A percentile compares a stretch with the other conserved stretches of the same genome.
phyloP scores from a whole-genome alignment of 2,888 invertebrate species.

The Dynastes maya region DNA sequence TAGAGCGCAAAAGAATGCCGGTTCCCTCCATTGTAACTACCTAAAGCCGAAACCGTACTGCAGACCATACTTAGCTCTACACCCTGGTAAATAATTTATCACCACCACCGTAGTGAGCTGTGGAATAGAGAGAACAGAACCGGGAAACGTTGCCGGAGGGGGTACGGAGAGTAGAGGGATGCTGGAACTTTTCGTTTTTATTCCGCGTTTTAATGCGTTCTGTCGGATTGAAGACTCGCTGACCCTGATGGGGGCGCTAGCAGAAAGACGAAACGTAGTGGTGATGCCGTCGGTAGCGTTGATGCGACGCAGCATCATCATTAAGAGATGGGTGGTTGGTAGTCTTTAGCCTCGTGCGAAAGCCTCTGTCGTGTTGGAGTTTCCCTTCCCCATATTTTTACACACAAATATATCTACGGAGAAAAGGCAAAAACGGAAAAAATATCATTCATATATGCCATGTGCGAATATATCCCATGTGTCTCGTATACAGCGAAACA shows the following conservation, averaged over 20 bases:
- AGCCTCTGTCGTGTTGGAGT: conserved; percentile 15
- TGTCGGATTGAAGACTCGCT: conserved; percentile 56
- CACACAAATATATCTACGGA: conserved; percentile 54
- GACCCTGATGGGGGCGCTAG: conserved; percentile 33
- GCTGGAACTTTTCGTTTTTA: conserved; percentile 52
- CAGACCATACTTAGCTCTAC: conserved; percentile 60
- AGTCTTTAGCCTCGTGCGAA: conserved; percentile 59
- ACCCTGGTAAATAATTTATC: conserved; percentile 59
- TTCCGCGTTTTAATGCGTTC: conserved; percentile 57
- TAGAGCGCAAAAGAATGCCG: conserved; percentile 54
- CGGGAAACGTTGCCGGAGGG: conserved; percentile 12
- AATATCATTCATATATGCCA: conserved; percentile 64
- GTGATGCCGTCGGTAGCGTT: conserved; percentile 7
- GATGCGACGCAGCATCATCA: conserved; percentile 58
- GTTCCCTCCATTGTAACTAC: conserved; percentile 55
- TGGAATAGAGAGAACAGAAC: conserved; percentile 17
- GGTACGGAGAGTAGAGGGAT: background rate
- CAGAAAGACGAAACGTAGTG: conserved; percentile 23
- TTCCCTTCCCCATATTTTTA: conserved; percentile 25
- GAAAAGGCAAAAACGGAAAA: conserved; percentile 65
- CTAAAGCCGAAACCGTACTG: conserved; percentile 58
- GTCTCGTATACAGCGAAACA: background rate
- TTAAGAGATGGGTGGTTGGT: conserved; percentile 57
- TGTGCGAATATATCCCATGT: conserved; percentile 58
- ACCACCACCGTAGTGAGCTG: conserved; percentile 39